A percentile compares a stretch with the other conserved stretches of the same genome.
These are phyloP conservation scores for Neodiprion lecontei DNA, from an alignment of 1,140 invertebrate species.

Conservation along the genomic window DNA sequence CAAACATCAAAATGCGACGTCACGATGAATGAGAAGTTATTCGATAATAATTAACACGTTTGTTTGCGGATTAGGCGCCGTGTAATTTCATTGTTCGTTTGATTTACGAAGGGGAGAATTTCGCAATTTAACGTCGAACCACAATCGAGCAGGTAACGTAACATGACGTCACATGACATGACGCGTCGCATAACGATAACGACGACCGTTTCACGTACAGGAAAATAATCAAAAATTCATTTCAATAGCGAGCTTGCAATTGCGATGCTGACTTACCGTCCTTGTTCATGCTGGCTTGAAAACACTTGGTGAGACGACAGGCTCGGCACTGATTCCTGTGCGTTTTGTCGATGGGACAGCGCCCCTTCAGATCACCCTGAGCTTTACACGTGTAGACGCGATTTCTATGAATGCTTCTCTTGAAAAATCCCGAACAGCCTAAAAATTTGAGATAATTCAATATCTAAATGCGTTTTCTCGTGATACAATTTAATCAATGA, in stretches of 20 bases:
- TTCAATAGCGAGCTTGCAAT: no score
- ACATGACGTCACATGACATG: no score
- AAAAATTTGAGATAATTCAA: conserved; percentile 19
- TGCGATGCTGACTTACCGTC: conserved; percentile 80
- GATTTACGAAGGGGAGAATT: no score
- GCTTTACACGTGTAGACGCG: conserved; percentile 96
- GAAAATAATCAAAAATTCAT: no score
- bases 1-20: not conserved
- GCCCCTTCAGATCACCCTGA: conserved; percentile 88
- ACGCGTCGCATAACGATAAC: no score
- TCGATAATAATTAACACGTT: not conserved
- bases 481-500: not conserved
- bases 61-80: not conserved
- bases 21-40: conserved; percentile 7
- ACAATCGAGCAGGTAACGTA: no score
- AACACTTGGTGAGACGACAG: conserved; percentile 95
- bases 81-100: no score
- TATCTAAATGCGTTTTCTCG: not conserved
- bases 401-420: conserved; percentile 94
- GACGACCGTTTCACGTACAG: no score
- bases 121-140: no score
- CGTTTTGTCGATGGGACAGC: conserved; percentile 96
- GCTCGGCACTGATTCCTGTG: conserved; percentile 97
- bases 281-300: conserved; percentile 98
- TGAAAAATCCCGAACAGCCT: conserved; percentile 98